Percentiles rank a stretch among this genome's conserved stretches.
Conservation (phyloP, 2,888 invertebrate species). For the Lycaena phlaeas region DNA sequence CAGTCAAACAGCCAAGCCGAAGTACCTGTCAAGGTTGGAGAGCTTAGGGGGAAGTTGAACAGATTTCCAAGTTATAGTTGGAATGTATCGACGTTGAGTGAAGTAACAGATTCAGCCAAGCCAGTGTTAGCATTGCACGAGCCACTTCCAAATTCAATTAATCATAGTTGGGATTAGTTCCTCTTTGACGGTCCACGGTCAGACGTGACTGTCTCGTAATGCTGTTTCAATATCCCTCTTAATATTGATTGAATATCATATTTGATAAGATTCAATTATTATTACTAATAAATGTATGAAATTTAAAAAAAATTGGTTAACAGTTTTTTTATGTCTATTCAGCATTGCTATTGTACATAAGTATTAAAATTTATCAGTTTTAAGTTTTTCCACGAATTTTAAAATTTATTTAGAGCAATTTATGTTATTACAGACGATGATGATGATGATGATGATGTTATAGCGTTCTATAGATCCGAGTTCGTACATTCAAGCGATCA, state of each 20-base stretch:
- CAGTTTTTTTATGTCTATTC: too few species aligned
- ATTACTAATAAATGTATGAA: too few species aligned
- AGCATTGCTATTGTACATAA: too few species aligned
- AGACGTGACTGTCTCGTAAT: conserved; percentile 49
- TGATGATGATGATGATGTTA: too few species aligned
- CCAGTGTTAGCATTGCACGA: conserved; percentile 44
- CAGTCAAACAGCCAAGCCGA: conserved; percentile 23
- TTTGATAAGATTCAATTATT: too few species aligned
- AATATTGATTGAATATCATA: conserved; percentile 6
- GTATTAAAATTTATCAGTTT: too few species aligned
- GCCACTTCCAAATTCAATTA: conserved; percentile 61
- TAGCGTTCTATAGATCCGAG: too few species aligned
- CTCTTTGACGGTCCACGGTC: conserved; percentile 51
- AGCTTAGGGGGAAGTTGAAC: conserved; percentile 32
- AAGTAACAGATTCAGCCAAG: conserved; percentile 52
- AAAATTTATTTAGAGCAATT: too few species aligned
- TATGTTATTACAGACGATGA: too few species aligned
- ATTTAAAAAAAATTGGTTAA: too few species aligned
- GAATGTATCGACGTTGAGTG: conserved; percentile 34
- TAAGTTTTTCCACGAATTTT: too few species aligned
- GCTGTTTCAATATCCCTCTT: conserved; percentile 29
- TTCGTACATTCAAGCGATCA: too few species aligned
- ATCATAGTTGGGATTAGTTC: conserved; percentile 66
- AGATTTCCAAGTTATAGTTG: conserved; percentile 34
- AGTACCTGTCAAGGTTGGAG: conserved; percentile 36